Base-by-base conservation (phyloP, 2,888 invertebrate genomes). In the Trachelus tabidus region DNA sequence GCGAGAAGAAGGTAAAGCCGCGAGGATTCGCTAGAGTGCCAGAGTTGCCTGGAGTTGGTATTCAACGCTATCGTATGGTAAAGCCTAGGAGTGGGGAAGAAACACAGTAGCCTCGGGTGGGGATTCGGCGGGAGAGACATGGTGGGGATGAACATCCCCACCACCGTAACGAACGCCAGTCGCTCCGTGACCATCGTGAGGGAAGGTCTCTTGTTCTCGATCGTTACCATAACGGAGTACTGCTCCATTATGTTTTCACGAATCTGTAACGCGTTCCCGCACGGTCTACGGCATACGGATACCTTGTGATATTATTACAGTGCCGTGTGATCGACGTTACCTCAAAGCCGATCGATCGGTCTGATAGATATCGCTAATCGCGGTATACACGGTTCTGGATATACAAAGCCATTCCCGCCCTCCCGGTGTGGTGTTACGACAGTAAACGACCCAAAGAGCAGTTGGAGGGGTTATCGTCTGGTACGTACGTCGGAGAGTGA, bases 121-220 rank as follows among this genome's bases (percentile, higher is more conserved):
- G 71, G 31, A 71, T 30, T 34, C 71, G 30, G 34, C 71, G 71
- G 34, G 30, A 34, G 71, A 30, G 71, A 71, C 15, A 4, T 34
- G 71, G 71, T 71, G 71, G 71, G 34, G 34, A 71, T 35, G 74
- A 30, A 11, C 35, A 34, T 34, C 34, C n/a, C 34, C 37, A 35
- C 74, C 74, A 35, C 34, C 34, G 74, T 34, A 30, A 34, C 74
- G 23, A 34, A 30, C 74, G 35, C 74, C 90, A 91, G 91, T 91
- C 89, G 90, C 87, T 88, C 84, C 89, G 88, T 87, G 87, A 86
- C 89, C 87, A 83, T 83, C 81, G 84, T 78, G 33, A 83, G 78
- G 84, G 33, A 81, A 85, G 85, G 88, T 82, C 76, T 82, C 81
- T 80, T 82, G 15, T 56, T 15, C 68, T 75, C 69, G 79, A 37